Conservation (phyloP, 2,888 invertebrate genomes). For the Mythimna impura region DNA sequence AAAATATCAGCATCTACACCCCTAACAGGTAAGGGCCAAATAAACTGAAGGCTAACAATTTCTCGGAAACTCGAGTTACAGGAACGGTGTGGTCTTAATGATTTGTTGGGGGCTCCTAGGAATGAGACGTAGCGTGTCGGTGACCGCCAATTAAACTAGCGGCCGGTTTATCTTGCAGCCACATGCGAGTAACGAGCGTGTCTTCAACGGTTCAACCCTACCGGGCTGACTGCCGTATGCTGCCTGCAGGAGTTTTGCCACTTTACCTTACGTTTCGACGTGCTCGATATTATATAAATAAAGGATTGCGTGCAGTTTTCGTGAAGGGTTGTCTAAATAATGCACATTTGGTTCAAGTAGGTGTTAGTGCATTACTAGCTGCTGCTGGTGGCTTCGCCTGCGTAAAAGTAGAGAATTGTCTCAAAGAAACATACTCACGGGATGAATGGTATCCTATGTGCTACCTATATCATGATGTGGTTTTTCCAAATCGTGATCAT, state of each 20-base stretch:
- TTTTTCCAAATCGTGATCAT: too few relatives aligned
- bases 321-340: background rate
- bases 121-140: constrained; percentile 63
- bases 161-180: constrained; percentile 75
- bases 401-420: too few relatives aligned
- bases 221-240: constrained; percentile 23
- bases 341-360: background rate
- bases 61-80: constrained; percentile 18
- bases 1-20: background rate
- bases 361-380: too few relatives aligned
- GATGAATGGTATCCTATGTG: too few relatives aligned
- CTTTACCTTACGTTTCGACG: constrained; percentile 13
- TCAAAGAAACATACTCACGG: too few relatives aligned
- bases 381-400: too few relatives aligned
- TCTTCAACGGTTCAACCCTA: constrained; percentile 62
- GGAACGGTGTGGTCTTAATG: constrained; percentile 42
- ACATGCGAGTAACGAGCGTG: constrained; percentile 78
- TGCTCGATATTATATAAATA: constrained; percentile 3
- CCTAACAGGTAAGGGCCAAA: constrained; percentile 9
- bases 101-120: constrained; percentile 34
- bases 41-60: constrained; percentile 29
- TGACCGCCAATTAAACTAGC: constrained; percentile 81
- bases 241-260: constrained; percentile 30
- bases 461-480: too few relatives aligned
- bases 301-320: constrained; percentile 3